Evolutionary conservation across 1,140 invertebrate species (phyloP).

Genomic region (Trachymyrmex cornetzi): DNA sequence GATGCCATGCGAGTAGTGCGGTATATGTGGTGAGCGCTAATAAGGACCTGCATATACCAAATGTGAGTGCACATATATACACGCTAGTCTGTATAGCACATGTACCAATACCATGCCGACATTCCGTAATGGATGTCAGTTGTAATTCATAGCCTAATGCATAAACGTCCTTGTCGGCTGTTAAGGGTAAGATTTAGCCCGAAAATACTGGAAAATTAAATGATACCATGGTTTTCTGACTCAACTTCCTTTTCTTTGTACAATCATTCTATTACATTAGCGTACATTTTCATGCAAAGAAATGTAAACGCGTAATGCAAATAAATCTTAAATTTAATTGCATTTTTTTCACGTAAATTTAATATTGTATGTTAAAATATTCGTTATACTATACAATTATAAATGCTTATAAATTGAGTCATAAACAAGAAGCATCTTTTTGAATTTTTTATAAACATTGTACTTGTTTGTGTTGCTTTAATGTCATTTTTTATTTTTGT

Average conservation of each 20-base stretch:
- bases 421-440: neutral
- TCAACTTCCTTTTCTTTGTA: neutral
- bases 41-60: constrained; percentile 67
- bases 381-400: neutral
- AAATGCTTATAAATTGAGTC: neutral
- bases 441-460: neutral
- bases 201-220: constrained; percentile 44
- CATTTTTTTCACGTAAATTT: neutral
- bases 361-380: neutral
- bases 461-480: neutral
- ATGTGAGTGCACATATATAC: constrained; percentile 52
- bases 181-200: constrained; percentile 65
- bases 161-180: constrained; percentile 67
- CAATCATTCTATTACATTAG: neutral
- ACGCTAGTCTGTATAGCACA: constrained; percentile 50
- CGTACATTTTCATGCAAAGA: neutral
- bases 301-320: neutral
- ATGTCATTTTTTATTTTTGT: neutral
- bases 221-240: constrained; percentile 12
- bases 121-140: constrained; percentile 72
- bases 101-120: constrained; percentile 34
- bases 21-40: constrained; percentile 70
- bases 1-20: constrained; percentile 69
- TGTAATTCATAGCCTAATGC: constrained; percentile 65
- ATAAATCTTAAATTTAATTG: neutral